Base-by-base conservation (phyloP, 2,113 vertebrate species). In the Mobula hypostoma region DNA sequence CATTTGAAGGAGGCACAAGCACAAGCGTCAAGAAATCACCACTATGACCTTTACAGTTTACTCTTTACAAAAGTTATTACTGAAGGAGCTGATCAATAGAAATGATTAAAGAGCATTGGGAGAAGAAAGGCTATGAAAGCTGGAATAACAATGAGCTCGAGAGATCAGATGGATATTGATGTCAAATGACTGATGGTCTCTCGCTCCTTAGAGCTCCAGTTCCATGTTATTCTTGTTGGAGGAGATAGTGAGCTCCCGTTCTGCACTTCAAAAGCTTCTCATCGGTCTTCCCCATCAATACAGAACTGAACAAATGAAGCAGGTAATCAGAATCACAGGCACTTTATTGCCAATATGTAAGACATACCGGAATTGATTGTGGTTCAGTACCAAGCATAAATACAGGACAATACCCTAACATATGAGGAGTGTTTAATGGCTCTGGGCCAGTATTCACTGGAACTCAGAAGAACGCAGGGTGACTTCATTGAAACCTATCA, bases 101-200 rank as follows among this genome's bases (percentile, higher is more conserved):
- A 88, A 32, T 88, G 85, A 88, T 88, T 88, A 63, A 88, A 88
- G 29, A n/a, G 29, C 85, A 66, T 66, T 6, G 85, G 61, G 29
- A 17, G 58, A 12, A 66, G 58, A 88, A 87, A 61, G 27, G 56
- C 83, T 58, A 24, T 8, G 58, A 85, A 27, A 61, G 48, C 56
- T 88, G 85, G 61, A 88, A 88, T 66, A 88, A 88, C 66, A 88
- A 88, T 88, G 1, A 88, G 85, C 11, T 88, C 36, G 29, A 66
- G 6, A 4, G 63, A 61, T 29, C 63, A 24, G 85, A 63, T 88
- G 29, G 85, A 14, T 88, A 66, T 66, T 88, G 58, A 17, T 88
- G n/a, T 32, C 17, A 88, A 4, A 32, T 29, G 29, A 63, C n/a
- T 66, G 29, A 88, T 58, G 56, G 61, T 88, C 58, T 88, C 29